These are phyloP conservation scores for Homalodisca vitripennis DNA, from an alignment of 1,140 invertebrate genomes.

Conservation along the genomic window DNA sequence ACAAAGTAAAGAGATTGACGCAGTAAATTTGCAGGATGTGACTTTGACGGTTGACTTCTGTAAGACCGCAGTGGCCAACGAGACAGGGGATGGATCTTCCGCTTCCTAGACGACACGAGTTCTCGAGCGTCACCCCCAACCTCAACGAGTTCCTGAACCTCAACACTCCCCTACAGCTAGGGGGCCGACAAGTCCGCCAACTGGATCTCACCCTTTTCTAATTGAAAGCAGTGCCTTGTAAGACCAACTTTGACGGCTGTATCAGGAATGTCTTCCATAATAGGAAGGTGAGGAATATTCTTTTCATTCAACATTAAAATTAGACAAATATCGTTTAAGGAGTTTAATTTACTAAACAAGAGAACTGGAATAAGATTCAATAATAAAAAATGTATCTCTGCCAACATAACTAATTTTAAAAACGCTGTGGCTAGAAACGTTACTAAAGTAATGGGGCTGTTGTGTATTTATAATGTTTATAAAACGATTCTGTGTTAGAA, in stretches of 20 bases:
- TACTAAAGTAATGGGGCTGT: no score
- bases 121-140: slow-evolving; percentile 91
- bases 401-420: no score
- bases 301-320: no score
- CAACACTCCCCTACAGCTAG: slow-evolving; percentile 89
- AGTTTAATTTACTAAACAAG: no score
- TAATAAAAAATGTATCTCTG: no score
- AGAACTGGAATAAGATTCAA: no score
- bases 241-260: slow-evolving; percentile 91
- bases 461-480: no score
- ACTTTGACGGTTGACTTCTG: slow-evolving; percentile 91
- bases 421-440: no score
- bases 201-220: slow-evolving; percentile 82
- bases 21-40: slow-evolving; percentile 65
- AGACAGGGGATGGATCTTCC: slow-evolving; percentile 84
- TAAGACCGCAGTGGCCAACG: slow-evolving; percentile 76
- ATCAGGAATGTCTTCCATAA: slow-evolving; percentile 95
- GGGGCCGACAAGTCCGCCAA: slow-evolving; percentile 80
- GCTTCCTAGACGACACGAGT: slow-evolving; percentile 77
- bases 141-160: slow-evolving; percentile 97
- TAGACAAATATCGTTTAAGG: no score
- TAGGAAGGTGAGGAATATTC: no score
- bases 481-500: no score
- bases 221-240: slow-evolving; percentile 83
- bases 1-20: no score